These are phyloP conservation scores for Monopterus albus DNA, from an alignment of 2,113 vertebrate species.

Conservation along the genomic window DNA sequence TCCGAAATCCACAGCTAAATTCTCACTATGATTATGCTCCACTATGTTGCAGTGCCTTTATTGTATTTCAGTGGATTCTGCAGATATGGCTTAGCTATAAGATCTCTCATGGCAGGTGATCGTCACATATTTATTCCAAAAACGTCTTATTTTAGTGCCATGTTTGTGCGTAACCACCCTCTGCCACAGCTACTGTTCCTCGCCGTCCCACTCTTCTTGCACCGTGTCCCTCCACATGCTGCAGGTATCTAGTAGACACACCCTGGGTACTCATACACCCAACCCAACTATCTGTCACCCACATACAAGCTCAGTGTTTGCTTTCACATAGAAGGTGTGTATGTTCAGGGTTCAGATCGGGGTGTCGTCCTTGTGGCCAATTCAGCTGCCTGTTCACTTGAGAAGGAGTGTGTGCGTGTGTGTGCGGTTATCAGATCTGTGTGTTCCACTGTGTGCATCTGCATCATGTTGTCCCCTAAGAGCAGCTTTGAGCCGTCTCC, in stretches of 20 bases:
- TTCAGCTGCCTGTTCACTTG: slow-evolving; percentile 44
- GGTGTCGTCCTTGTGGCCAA: slow-evolving; percentile 44
- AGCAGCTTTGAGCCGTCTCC: slow-evolving; percentile 61
- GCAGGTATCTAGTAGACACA: slow-evolving; percentile 45
- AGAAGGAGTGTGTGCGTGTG: neutral
- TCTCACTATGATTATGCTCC: slow-evolving; percentile 22
- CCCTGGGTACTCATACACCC: slow-evolving; percentile 25
- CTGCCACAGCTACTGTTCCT: neutral
- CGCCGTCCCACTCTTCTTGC: slow-evolving; percentile 1
- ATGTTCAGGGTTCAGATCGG: slow-evolving; percentile 25
- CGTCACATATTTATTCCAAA: neutral
- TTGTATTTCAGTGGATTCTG: slow-evolving; percentile 45
- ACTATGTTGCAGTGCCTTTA: slow-evolving; percentile 15
- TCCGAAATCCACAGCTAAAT: slow-evolving; percentile 13
- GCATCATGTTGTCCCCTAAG: slow-evolving; percentile 49
- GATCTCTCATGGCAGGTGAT: slow-evolving; percentile 12
- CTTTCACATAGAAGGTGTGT: slow-evolving; percentile 5
- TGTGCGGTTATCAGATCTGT: slow-evolving; percentile 33
- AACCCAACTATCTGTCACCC: slow-evolving; percentile 50
- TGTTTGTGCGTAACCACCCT: neutral
- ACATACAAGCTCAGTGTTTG: slow-evolving; percentile 30
- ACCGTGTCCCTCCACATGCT: slow-evolving; percentile 43
- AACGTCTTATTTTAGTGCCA: neutral
- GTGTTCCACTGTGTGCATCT: slow-evolving; percentile 49
- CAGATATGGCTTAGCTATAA: slow-evolving; percentile 24